phyloP scores from a whole-genome alignment of 2,113 vertebrate genomes.

The Empidonax traillii region DNA sequence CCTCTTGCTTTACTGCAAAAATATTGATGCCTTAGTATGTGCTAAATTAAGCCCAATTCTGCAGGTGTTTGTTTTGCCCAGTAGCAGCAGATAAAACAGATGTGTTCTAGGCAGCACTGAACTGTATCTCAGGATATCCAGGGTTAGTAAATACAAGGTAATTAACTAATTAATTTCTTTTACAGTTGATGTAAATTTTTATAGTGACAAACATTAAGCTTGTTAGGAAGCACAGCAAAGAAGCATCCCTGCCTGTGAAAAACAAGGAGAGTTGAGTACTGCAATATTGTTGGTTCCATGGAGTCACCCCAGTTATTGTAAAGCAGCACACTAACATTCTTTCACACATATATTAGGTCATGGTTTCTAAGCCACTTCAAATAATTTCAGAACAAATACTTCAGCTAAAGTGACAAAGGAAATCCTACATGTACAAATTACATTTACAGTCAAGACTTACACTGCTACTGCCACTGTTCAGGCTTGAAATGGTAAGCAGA shows the following conservation, averaged over 20 bases:
- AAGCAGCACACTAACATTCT: not conserved
- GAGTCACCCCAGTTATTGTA: not conserved
- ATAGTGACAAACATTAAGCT: not conserved
- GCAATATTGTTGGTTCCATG: not conserved
- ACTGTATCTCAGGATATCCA: not conserved
- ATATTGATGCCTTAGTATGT: not conserved
- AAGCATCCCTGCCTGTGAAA: not conserved
- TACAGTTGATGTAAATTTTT: not conserved
- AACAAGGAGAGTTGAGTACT: not conserved
- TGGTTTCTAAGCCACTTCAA: not conserved
- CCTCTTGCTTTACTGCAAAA: not conserved
- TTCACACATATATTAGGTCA: not conserved
- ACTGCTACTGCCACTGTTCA: not conserved
- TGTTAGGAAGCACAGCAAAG: not conserved
- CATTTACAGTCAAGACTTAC: not conserved
- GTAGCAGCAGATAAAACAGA: not conserved
- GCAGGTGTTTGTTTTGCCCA: not conserved
- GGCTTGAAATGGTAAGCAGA: not conserved
- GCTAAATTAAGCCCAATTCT: not conserved
- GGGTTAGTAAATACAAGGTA: not conserved
- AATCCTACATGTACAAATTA: not conserved
- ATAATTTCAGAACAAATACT: slow-evolving; percentile 10
- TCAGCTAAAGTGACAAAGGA: not conserved
- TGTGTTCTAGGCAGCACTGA: not conserved
- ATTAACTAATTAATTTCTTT: not conserved